These are phyloP conservation scores for Gari tellinella DNA, from an alignment of 2,888 invertebrate genomes.

Conservation along the genomic window DNA sequence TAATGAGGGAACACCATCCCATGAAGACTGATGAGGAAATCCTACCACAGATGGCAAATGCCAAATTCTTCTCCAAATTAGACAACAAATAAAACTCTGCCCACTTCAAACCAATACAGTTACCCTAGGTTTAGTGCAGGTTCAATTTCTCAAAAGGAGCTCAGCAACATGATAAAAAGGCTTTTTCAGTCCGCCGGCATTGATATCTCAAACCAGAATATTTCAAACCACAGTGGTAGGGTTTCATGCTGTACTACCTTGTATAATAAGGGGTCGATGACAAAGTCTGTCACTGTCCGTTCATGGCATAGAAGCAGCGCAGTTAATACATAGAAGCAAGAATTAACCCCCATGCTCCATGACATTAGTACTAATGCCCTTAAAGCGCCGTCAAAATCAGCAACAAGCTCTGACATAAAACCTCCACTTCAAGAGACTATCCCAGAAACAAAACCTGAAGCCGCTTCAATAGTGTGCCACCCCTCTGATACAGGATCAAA, in stretches of 20 bases:
- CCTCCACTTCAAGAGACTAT: no score
- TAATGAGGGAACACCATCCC: constrained; percentile 41
- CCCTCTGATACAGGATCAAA: no score
- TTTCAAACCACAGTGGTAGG: constrained; percentile 17
- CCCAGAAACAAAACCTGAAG: no score
- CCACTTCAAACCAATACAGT: no score
- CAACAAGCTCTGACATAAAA: no score
- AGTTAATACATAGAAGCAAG: not conserved
- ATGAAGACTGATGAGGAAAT: constrained; percentile 50
- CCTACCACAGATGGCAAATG: constrained; percentile 33
- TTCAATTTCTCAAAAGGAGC: no score
- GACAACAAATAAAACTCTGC: no score
- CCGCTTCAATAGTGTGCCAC: no score
- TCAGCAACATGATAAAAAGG: no score
- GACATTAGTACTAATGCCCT: constrained; percentile 7
- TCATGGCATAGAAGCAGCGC: constrained; percentile 1
- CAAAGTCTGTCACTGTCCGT: constrained; percentile 5
- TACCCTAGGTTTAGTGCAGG: no score
- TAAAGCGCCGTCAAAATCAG: not conserved
- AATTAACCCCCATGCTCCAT: not conserved
- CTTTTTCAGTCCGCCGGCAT: no score
- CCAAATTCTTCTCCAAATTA: constrained; percentile 30
- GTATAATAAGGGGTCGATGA: constrained; percentile 15
- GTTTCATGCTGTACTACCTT: constrained; percentile 23
- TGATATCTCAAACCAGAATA: no score